Evolutionary conservation across 1,140 invertebrate species (phyloP), one percentile per base, ranked within the genome.

Genomic region (Chironomus tepperi): DNA sequence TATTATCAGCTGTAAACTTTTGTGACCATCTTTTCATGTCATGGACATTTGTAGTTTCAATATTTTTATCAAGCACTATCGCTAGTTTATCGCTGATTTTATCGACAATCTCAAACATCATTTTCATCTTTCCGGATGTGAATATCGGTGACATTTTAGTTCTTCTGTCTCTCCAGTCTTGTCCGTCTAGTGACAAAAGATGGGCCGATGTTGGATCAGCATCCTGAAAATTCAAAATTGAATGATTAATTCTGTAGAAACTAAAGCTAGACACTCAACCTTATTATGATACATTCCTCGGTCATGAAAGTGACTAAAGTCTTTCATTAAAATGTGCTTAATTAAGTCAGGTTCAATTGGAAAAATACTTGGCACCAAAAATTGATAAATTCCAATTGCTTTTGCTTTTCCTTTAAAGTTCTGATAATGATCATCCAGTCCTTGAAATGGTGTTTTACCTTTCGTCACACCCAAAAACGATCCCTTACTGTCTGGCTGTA

Each of bases 71-170:
- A 77, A 21, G 67, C 73, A 8, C 75, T 3, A 42, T 42, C 3
- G 75, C 67, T 21, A 80, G 77, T 42, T 79, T 78, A 57, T 80
- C 78, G 0, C 79, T 78, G 0, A 80, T 78, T 16, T 78, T 78
- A 34, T 80, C 42, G 1, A 73, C 21, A n/a, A 73, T n/a, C 9
- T 42, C 67, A 72, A 81, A 77, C 83, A 87, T 85, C 18, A 79
- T 80, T 77, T 84, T 87, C 21, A 88, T 78, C 77, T 86, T 87
- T 0, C 81, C 82, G 5, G 84, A 81, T 0, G 84, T 84, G 76
- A 88, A 87, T 5, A 86, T 80, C 2, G 85, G 84, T 0, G 82
- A 83, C 16, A 87, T 78, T 72, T 82, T 81, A 8, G 73, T 78
- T 73, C 87, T 79, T 3, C 87, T 77, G n/a, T 80, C 76, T 77